A percentile compares a stretch with the other conserved stretches of the same genome.
These are phyloP conservation scores for Nanorana parkeri DNA, from an alignment of 2,113 vertebrate species.

Conservation along the genomic window DNA sequence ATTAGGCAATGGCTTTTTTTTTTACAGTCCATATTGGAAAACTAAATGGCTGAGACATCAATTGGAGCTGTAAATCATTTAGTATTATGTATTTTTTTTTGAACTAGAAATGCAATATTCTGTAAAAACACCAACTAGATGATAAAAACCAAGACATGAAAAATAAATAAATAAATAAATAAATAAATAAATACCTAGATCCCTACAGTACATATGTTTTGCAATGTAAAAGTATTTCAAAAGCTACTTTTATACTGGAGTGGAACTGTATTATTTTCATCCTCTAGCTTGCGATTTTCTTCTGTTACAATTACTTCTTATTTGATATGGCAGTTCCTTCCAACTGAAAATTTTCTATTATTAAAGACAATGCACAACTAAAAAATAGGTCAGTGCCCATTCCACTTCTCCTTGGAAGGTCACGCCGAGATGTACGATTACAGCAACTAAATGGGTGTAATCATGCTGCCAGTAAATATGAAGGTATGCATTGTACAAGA, in stretches of 20 bases:
- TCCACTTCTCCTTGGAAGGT: slow-evolving; percentile 55
- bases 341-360: slow-evolving; percentile 54
- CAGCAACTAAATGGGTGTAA: slow-evolving; percentile 54
- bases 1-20: too few species aligned
- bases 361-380: slow-evolving; percentile 49
- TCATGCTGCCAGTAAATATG: slow-evolving; percentile 53
- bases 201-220: neutral
- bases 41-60: too few species aligned
- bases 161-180: neutral
- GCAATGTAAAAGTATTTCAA: slow-evolving; percentile 13
- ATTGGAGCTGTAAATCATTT: neutral
- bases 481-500: slow-evolving; percentile 39
- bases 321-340: slow-evolving; percentile 52
- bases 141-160: too few species aligned
- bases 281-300: slow-evolving; percentile 14
- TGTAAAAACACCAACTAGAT: too few species aligned
- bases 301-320: slow-evolving; percentile 48
- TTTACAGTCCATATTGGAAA: too few species aligned
- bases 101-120: neutral
- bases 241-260: slow-evolving; percentile 8
- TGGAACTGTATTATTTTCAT: slow-evolving; percentile 45
- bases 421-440: slow-evolving; percentile 50
- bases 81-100: neutral
- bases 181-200: neutral
- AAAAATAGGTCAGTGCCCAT: slow-evolving; percentile 56